These are phyloP conservation scores for Vipera ursinii DNA, from an alignment of 2,797 vertebrate genomes.

Conservation along the genomic window DNA sequence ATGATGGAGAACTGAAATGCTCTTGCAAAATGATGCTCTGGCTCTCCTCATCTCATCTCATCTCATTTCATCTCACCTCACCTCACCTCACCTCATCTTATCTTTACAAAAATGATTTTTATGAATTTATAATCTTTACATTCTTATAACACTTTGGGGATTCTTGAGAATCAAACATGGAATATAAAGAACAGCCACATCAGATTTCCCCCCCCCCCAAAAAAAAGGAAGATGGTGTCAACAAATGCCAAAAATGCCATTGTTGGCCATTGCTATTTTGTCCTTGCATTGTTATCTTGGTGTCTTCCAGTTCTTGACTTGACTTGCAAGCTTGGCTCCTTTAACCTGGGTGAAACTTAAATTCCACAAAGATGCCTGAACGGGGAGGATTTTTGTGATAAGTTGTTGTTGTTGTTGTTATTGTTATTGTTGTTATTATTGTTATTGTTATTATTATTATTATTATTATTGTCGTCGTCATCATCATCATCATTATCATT, in stretches of 20 bases:
- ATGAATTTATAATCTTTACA: not conserved
- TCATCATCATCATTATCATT: too few relatives aligned
- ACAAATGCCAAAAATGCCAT: not conserved
- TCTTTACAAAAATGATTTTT: not conserved
- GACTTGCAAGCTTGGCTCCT: not conserved
- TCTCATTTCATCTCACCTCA: not conserved
- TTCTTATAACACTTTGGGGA: not conserved
- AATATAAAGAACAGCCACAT: not conserved
- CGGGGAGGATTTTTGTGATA: not conserved
- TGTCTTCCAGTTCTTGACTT: not conserved
- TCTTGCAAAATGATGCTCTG: not conserved
- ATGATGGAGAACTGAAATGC: not conserved
- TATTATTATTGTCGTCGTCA: too few relatives aligned
- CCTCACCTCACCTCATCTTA: not conserved
- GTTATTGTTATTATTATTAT: too few relatives aligned
- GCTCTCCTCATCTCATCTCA: not conserved
- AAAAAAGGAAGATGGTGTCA: not conserved
- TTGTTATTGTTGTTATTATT: not conserved
- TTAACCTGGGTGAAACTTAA: not conserved
- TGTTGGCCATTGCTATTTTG: not conserved
- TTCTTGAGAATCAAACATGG: not conserved
- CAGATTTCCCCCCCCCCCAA: accelerated
- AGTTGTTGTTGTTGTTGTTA: not conserved
- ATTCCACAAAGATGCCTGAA: not conserved
- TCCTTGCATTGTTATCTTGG: not conserved